Percentiles rank a stretch among this genome's conserved stretches.
phyloP scores from a whole-genome alignment of 1,140 invertebrate species.

The Aphelenchoides fujianensis region DNA sequence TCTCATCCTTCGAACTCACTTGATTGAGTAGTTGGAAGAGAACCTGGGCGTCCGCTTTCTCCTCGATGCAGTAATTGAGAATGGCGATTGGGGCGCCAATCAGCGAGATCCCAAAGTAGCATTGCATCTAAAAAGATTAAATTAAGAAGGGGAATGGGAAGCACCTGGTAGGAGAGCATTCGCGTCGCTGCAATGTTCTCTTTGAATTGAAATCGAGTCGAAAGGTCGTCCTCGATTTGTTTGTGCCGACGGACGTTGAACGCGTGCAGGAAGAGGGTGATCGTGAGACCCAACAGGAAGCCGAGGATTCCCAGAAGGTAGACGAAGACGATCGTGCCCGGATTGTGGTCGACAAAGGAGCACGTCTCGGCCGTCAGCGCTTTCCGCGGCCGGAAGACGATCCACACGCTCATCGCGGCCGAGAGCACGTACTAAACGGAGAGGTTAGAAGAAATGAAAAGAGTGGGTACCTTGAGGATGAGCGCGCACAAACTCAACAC shows the following conservation, averaged over 20 bases:
- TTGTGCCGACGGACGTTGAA: conserved; percentile 2
- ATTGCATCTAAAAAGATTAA: not conserved
- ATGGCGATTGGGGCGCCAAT: not conserved
- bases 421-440: not conserved
- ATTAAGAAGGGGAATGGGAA: not conserved
- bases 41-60: not conserved
- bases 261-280: not conserved
- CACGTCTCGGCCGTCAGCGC: too few species aligned
- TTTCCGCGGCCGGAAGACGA: not conserved
- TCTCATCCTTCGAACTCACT: not conserved
- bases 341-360: conserved; percentile 1
- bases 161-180: not conserved
- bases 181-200: conserved; percentile 7
- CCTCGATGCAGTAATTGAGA: not conserved
- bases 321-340: not conserved
- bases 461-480: not conserved
- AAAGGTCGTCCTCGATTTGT: conserved; percentile 1
- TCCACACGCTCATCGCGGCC: not conserved
- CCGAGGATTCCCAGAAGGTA: not conserved
- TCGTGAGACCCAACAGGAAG: conserved; percentile 6
- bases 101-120: not conserved
- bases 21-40: conserved; percentile 2
- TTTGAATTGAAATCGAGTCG: conserved; percentile 13
- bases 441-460: too few species aligned
- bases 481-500: not conserved